Evolutionary conservation across 2,797 vertebrate species (phyloP), one percentile per base, ranked within the genome.

Genomic region (Pangasius sanitwongsei): DNA sequence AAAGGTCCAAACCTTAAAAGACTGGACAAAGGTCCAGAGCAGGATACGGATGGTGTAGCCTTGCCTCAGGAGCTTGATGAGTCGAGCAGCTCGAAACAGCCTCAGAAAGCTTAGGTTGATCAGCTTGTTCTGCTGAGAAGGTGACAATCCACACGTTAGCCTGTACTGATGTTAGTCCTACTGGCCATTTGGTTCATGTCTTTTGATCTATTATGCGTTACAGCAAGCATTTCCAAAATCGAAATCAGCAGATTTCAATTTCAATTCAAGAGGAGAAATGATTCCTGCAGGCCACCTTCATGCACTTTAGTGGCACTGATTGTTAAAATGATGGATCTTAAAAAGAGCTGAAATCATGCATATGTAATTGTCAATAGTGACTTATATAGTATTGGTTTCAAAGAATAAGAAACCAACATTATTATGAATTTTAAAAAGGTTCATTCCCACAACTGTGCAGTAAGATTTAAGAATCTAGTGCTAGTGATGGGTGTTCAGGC

Each of bases 41-140:
- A 99, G 96, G 93, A 99, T 99, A 89, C 98, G 98, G 93, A 99
- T 99, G 93, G 98, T 99, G 95, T 99, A 99, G 69, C 98, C 98
- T 93, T 99, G 98, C 3, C 98, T 96, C 3, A 99, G 97, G 74
- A 99, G 96, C 91, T 99, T 99, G 96, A 99, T 99, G 86, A 99
- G 97, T 2, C 98, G 96, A 0, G 98, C 98, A 0, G 98, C 98
- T 82, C 98, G 95, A 94, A 99, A 99, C 74, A 99, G 96, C 87
- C 98, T 94, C 92, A 99, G 95, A 93, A 99, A 99, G 93, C 98
- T 99, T 92, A 99, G 95, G 95, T 99, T 99, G 95, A 99, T 98
- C 95, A 97, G 96, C 93, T 98, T 99, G 95, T 98, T 96, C 98
- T 98, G 95, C 25, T 87, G 65, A 89, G 48, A 86, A 63, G 86